Percentiles rank a stretch among this genome's conserved stretches.
Conservation (phyloP, 1,140 invertebrate species). For the Drosophila burlai region DNA sequence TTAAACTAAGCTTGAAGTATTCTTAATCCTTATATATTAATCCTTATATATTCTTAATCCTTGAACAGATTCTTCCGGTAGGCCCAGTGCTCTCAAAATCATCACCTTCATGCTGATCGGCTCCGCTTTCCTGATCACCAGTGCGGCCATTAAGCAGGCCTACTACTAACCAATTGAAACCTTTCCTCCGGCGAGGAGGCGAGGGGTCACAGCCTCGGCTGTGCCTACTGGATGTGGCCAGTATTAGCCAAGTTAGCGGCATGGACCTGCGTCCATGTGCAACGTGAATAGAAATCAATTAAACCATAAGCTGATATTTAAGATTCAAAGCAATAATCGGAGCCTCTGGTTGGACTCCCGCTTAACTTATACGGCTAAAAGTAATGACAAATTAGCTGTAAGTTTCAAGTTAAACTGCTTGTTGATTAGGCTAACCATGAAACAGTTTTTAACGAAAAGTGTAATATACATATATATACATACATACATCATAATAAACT, state of each 20-base stretch:
- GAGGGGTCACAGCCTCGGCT: neutral
- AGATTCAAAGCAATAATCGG: constrained; percentile 64
- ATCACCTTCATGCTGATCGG: constrained; percentile 84
- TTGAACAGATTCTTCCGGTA: constrained; percentile 83
- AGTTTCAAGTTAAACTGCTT: constrained; percentile 52
- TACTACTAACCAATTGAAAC: constrained; percentile 68
- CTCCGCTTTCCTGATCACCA: constrained; percentile 83
- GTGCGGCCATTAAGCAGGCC: constrained; percentile 83
- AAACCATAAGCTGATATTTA: constrained; percentile 62
- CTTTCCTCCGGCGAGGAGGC: constrained; percentile 1
- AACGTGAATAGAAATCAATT: constrained; percentile 58
- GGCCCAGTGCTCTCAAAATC: constrained; percentile 85
- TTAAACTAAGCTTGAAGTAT: neutral
- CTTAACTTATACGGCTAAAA: constrained; percentile 37
- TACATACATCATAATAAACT: constrained; percentile 57
- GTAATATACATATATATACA: constrained; percentile 39
- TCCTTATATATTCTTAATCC: too few relatives aligned
- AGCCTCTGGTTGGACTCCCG: constrained; percentile 28
- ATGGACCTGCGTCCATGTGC: constrained; percentile 39
- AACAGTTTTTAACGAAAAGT: constrained; percentile 46
- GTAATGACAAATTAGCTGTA: constrained; percentile 39
- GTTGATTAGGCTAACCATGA: constrained; percentile 35
- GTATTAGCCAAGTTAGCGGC: constrained; percentile 57
- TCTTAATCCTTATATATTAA: neutral
- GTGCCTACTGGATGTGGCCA: constrained; percentile 39